These are phyloP conservation scores for Sinella curviseta DNA, from an alignment of 1,140 invertebrate species.

Conservation along the genomic window DNA sequence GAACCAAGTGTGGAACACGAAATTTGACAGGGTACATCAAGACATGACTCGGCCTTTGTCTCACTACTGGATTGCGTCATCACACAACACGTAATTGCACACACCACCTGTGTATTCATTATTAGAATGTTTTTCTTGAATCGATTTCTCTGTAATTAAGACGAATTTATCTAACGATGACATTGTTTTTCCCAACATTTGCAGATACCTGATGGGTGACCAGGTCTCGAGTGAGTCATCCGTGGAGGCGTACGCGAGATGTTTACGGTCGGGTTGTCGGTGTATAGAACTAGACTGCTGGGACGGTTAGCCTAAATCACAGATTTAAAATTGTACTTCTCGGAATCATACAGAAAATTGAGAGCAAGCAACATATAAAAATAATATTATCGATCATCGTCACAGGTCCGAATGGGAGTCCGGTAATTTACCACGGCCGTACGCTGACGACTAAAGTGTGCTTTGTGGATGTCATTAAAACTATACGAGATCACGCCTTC, in stretches of 20 bases:
- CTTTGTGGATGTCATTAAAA: slow-evolving; percentile 91
- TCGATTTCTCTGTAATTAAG: too few species aligned
- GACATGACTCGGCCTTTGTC: slow-evolving; percentile 89
- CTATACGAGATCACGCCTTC: slow-evolving; percentile 95
- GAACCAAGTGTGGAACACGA: slow-evolving; percentile 84
- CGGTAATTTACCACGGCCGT: slow-evolving; percentile 95
- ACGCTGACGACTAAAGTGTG: slow-evolving; percentile 95
- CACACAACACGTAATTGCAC: slow-evolving; percentile 93
- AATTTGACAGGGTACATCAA: slow-evolving; percentile 74
- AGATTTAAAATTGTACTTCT: neutral
- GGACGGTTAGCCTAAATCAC: neutral
- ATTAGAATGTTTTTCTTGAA: too few species aligned
- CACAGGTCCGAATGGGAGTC: slow-evolving; percentile 88
- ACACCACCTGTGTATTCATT: too few species aligned
- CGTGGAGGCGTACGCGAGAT: slow-evolving; percentile 89
- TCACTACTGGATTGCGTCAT: slow-evolving; percentile 96
- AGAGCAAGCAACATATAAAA: neutral
- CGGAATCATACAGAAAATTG: neutral
- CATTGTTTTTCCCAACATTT: slow-evolving; percentile 34
- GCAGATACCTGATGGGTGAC: slow-evolving; percentile 92
- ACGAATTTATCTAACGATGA: too few species aligned
- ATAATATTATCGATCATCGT: too few species aligned
- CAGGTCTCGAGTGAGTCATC: slow-evolving; percentile 96
- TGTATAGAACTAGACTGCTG: slow-evolving; percentile 76
- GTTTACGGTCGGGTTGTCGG: slow-evolving; percentile 84